Evolutionary conservation across 2,797 vertebrate genomes (phyloP).

Genomic region (Rhinatrema bivittatum): DNA sequence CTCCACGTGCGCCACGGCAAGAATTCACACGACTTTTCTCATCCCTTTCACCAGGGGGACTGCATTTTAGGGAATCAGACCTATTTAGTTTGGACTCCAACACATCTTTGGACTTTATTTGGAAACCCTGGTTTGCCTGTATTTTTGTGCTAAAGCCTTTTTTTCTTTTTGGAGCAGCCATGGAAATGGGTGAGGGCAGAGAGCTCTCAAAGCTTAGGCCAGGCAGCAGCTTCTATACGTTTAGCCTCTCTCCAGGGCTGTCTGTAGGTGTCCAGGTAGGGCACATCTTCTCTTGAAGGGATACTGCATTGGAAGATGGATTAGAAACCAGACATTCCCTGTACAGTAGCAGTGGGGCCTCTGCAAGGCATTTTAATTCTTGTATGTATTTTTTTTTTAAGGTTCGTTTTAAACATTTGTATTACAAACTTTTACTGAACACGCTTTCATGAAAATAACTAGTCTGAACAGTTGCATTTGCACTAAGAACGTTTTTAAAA

Average conservation of each 20-base stretch:
- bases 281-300: too few relatives aligned
- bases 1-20: too few relatives aligned
- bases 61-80: too few relatives aligned
- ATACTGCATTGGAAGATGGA: constrained; percentile 3
- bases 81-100: too few relatives aligned
- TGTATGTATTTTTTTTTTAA: constrained; percentile 24
- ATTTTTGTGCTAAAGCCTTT: background rate
- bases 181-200: too few relatives aligned
- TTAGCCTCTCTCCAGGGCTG: too few relatives aligned
- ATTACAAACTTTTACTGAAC: constrained; percentile 33
- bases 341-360: constrained; percentile 27
- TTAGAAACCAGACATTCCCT: constrained; percentile 23
- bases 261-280: too few relatives aligned
- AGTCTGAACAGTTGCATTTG: constrained; percentile 12
- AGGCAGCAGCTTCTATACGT: too few relatives aligned
- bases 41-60: too few relatives aligned
- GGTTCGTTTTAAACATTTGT: constrained; percentile 29
- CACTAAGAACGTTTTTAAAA: constrained; percentile 9
- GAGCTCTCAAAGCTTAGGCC: too few relatives aligned
- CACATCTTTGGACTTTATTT: background rate
- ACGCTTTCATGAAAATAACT: constrained; percentile 26
- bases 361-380: constrained; percentile 18
- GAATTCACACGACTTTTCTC: too few relatives aligned
- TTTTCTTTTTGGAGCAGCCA: too few relatives aligned
- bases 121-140: background rate